Percentiles rank a stretch among this genome's conserved stretches.
These are phyloP conservation scores for Dendrophyllia cribrosa DNA, from an alignment of 64 coral and sea anemone species.

Conservation along the genomic window DNA sequence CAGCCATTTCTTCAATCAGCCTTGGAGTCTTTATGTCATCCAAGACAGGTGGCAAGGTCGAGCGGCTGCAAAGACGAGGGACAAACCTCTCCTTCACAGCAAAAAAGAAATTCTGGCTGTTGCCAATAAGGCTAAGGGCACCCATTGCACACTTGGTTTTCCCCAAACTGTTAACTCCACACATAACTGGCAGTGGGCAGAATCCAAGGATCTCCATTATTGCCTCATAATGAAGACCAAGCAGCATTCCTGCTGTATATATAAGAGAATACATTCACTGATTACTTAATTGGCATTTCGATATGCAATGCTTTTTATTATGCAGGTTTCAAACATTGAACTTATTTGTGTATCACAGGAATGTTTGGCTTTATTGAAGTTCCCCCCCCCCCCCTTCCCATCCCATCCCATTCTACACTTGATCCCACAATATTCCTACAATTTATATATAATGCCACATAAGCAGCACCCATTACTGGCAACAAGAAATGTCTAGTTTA, in stretches of 20 bases:
- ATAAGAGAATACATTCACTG: not conserved
- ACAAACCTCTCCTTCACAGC: constrained; percentile 60
- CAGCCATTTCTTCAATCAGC: not conserved
- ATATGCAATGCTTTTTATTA: not conserved
- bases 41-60: constrained; percentile 51
- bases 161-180: constrained; percentile 45
- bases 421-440: no score
- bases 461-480: no score
- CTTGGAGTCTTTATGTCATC: constrained; percentile 36
- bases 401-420: no score
- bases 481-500: no score
- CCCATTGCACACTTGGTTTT: constrained; percentile 39
- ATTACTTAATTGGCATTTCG: not conserved
- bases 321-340: no score
- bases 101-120: not conserved
- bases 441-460: no score
- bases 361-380: no score
- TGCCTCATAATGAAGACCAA: constrained; percentile 38
- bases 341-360: no score
- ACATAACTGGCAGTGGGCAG: constrained; percentile 38
- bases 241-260: constrained; percentile 27
- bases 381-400: no score
- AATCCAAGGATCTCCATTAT: constrained; percentile 1
- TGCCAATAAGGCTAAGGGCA: constrained; percentile 36
- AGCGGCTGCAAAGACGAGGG: constrained; percentile 31